Evolutionary conservation across 1,140 invertebrate genomes (phyloP).

Genomic region (Drosophila navojoa): DNA sequence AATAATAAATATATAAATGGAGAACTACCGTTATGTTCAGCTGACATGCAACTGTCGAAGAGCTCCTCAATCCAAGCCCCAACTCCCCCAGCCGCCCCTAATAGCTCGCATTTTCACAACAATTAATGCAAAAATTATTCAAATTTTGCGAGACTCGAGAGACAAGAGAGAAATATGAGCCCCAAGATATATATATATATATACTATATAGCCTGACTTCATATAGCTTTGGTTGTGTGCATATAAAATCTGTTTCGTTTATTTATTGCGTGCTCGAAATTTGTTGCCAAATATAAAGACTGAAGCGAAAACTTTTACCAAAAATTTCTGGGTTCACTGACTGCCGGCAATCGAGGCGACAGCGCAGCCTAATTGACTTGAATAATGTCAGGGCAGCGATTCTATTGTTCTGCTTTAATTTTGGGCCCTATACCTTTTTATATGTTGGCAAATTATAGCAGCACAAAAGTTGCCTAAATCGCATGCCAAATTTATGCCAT

Average conservation of each 20-base stretch:
- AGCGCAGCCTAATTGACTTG: constrained; percentile 41
- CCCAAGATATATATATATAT: not conserved
- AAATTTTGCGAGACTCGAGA: constrained; percentile 59
- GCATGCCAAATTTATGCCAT: constrained; percentile 5
- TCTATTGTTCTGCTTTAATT: constrained; percentile 43
- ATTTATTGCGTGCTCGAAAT: constrained; percentile 77
- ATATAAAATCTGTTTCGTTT: constrained; percentile 42
- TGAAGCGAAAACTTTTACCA: constrained; percentile 31
- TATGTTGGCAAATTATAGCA: constrained; percentile 3
- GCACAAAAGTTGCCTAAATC: constrained; percentile 2
- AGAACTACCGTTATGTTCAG: constrained; percentile 48
- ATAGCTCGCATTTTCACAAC: constrained; percentile 56
- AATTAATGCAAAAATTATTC: constrained; percentile 80
- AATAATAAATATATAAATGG: constrained; percentile 8
- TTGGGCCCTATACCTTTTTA: constrained; percentile 7
- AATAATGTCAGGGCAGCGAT: constrained; percentile 47
- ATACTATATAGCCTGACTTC: not conserved
- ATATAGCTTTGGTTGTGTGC: constrained; percentile 35
- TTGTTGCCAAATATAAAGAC: constrained; percentile 74
- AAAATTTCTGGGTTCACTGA: constrained; percentile 37
- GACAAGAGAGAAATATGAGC: constrained; percentile 15
- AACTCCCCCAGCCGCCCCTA: not conserved
- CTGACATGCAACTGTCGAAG: constrained; percentile 69
- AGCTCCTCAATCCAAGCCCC: constrained; percentile 12
- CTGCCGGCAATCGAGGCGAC: constrained; percentile 7